phyloP scores from a whole-genome alignment of 1,140 invertebrate genomes.

The Macrocentrus cingulum region DNA sequence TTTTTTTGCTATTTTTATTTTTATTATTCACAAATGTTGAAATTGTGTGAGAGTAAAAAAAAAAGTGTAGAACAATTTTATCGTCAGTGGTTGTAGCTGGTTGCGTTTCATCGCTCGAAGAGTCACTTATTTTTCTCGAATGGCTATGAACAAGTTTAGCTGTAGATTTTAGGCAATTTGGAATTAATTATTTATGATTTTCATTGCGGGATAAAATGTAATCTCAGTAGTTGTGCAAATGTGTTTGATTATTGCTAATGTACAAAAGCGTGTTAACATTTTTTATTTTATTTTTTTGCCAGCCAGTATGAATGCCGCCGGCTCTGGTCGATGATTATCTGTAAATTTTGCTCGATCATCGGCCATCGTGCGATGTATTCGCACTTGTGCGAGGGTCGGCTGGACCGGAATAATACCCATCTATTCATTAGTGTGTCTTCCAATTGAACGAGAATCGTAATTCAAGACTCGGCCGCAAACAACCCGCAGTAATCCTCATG shows the following conservation, averaged over 20 bases:
- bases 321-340: constrained; percentile 7
- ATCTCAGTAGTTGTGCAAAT: too few relatives aligned
- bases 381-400: neutral
- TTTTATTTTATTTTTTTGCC: constrained; percentile 1
- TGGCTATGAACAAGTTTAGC: too few relatives aligned
- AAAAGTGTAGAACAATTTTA: too few relatives aligned
- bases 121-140: neutral
- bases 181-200: too few relatives aligned
- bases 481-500: neutral
- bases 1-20: too few relatives aligned
- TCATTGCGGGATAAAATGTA: too few relatives aligned
- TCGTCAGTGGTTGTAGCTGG: too few relatives aligned
- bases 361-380: neutral
- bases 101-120: too few relatives aligned
- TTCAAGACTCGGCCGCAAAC: neutral
- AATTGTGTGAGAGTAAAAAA: too few relatives aligned
- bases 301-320: neutral
- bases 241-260: constrained; percentile 2
- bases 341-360: constrained; percentile 16
- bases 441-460: constrained; percentile 23
- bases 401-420: neutral
- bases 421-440: constrained; percentile 41
- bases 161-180: too few relatives aligned
- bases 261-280: neutral
- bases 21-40: too few relatives aligned